Base-by-base conservation (phyloP, 2,888 invertebrate species). In the Cylloceria caligata region DNA sequence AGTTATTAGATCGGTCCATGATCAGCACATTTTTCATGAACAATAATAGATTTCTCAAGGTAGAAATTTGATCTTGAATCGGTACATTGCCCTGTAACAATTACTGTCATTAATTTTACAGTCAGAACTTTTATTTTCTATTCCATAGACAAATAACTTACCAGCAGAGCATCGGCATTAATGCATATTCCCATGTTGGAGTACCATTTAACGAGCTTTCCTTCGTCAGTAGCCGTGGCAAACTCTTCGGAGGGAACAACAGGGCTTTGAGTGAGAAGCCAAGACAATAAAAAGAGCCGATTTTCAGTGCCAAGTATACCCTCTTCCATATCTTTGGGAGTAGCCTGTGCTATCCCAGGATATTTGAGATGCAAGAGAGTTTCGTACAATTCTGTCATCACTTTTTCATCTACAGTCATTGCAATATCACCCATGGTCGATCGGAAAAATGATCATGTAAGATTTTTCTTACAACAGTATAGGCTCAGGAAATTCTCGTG, bases 261-360 rank as follows among this genome's bases (percentile, higher is more conserved):
- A 11, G 83, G 81, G 34, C 75, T 86, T 62, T 86, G 81, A 5
- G 81, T 49, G 2, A 91, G 68, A 34, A 91, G 80, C 91, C 91
- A 91, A 9, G 86, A 78, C 7, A 91, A 78, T 19, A 91, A 83
- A 13, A 81, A 83, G 5, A 88, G 64, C 34, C 91, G 86, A 83
- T 88, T 88, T 24, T 85, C 83, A 36, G 86, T 86, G 0, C 49
- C 71, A 0, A 91, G 85, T 69, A 90, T 83, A 3, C 81, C 85
- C 1, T 60, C 39, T 74, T 86, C 82, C 52, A 90, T 80, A 52
- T 89, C 84, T 21, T 85, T 68, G 11, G 79, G 72, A 21, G 81
- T 62, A 0, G 80, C 85, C 69, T 88, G 87, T n/a, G 88, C 89
- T 76, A 91, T 85, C 65, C 88, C 87, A 3, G 91, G 90, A 86